Conservation (phyloP, 2,797 vertebrate genomes). For the Jordanella pulchra region DNA sequence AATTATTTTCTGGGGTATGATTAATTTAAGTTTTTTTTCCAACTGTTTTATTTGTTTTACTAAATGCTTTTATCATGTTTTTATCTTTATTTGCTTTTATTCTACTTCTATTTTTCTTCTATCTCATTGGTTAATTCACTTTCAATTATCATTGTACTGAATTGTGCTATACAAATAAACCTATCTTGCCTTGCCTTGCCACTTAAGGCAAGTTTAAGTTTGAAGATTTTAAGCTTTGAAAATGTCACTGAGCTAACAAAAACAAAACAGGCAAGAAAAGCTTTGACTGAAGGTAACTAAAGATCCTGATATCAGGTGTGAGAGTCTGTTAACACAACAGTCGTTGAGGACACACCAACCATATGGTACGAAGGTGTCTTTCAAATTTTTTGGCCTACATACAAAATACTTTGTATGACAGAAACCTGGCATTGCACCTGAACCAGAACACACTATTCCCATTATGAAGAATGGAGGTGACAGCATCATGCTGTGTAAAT, state of each 20-base stretch:
- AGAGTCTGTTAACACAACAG: not conserved
- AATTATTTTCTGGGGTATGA: too few relatives aligned
- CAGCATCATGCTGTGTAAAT: not conserved
- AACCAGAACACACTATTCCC: not conserved
- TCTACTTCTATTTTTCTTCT: too few relatives aligned
- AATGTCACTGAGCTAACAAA: not conserved
- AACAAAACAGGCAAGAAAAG: not conserved
- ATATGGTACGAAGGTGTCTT: not conserved
- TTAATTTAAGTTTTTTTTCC: too few relatives aligned
- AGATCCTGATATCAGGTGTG: not conserved
- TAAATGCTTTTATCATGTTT: too few relatives aligned
- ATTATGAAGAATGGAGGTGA: too few relatives aligned
- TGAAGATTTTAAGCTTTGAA: not conserved
- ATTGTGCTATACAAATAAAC: too few relatives aligned
- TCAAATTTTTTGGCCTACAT: not conserved
- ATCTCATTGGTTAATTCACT: too few relatives aligned
- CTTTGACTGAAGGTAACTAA: not conserved
- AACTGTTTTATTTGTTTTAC: too few relatives aligned
- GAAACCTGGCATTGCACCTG: not conserved
- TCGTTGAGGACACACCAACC: not conserved
- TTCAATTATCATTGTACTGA: too few relatives aligned
- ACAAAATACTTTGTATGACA: not conserved
- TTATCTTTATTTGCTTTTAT: too few relatives aligned
- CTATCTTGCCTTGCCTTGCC: too few relatives aligned
- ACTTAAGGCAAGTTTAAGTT: not conserved